Conservation (phyloP, 1,140 invertebrate species). For the Drosophila paulistorum region DNA sequence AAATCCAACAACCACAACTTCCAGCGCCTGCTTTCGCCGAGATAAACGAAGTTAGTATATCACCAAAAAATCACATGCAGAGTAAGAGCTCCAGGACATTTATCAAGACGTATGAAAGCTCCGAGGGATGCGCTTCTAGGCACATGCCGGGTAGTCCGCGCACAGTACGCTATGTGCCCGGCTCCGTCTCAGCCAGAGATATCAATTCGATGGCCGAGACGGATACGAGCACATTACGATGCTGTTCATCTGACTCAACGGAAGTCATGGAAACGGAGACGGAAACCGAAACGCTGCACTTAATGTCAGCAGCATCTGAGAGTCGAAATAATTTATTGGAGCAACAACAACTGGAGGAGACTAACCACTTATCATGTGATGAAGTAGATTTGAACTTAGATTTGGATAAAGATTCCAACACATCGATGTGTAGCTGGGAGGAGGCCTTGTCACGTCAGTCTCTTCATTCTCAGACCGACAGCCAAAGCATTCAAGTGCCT, state of each 20-base stretch:
- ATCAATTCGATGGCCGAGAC: conserved; percentile 52
- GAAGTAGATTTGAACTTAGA: background rate
- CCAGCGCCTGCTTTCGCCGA: background rate
- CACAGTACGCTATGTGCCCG: conserved; percentile 54
- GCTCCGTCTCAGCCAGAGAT: conserved; percentile 55
- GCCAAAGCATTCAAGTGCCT: conserved; percentile 26
- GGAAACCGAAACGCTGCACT: conserved; percentile 39
- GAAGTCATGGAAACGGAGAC: conserved; percentile 31
- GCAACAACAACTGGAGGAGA: background rate
- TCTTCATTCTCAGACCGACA: background rate
- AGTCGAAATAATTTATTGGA: background rate
- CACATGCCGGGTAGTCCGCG: conserved; percentile 25
- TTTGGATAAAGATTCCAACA: conserved; percentile 52
- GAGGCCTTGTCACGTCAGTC: conserved; percentile 33
- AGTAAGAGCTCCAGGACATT: conserved; percentile 51
- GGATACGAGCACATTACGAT: conserved; percentile 60
- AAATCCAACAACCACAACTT: background rate
- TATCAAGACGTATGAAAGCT: conserved; percentile 43
- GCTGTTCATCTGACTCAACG: conserved; percentile 31
- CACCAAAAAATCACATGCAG: background rate
- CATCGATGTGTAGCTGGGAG: conserved; percentile 68
- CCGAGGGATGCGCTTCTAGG: background rate
- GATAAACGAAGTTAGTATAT: background rate
- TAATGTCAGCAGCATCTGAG: background rate
- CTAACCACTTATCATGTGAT: background rate